Evolutionary conservation across 2,888 invertebrate species (phyloP), one percentile per base, ranked within the genome.

Genomic region (Poecilus cupreus): DNA sequence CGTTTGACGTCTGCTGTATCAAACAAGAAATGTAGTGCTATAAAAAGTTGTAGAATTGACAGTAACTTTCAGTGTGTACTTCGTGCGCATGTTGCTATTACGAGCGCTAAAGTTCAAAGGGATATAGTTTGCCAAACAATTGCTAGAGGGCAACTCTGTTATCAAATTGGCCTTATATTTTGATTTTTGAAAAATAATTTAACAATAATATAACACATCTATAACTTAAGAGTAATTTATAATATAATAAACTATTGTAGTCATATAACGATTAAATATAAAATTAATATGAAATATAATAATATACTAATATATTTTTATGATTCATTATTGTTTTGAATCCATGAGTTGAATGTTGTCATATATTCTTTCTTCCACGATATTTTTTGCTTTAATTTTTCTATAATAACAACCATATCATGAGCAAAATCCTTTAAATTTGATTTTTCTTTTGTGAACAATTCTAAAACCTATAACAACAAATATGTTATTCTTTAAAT

Each of bases 301-400:
- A 60, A 60, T 60, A 26, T 68, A 11, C 8, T 68, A 10, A 68
- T 37, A 37, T 18, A 68, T 60, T 60, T 32, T 13, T 60, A 60
- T 60, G 13, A 60, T n/a, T 60, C 18, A 78, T 60, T 39, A 78
- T 51, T 51, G 6, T 54, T 57, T 16, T 76, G 46, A 70, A 79
- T 51, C 79, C 79, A 79, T 51, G 64, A 43, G 16, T 68, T 68
- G 3, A 79, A 70, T 46, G 68, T 32, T n/a, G 49, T 51, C 49
- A 88, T 83, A 84, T 88, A 87, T 68, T 85, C 86, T 51, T 87
- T 85, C 60, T 85, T 86, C 89, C 89, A 89, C 79, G 85, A 85
- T 26, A 89, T 87, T 68, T 88, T 84, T 10, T 85, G 84, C 84
- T 88, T 88, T 80, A 89, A 88, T 82, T 86, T 86, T 82, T 89